phyloP scores from a whole-genome alignment of 2,888 invertebrate genomes.

The Zelleria hepariella region DNA sequence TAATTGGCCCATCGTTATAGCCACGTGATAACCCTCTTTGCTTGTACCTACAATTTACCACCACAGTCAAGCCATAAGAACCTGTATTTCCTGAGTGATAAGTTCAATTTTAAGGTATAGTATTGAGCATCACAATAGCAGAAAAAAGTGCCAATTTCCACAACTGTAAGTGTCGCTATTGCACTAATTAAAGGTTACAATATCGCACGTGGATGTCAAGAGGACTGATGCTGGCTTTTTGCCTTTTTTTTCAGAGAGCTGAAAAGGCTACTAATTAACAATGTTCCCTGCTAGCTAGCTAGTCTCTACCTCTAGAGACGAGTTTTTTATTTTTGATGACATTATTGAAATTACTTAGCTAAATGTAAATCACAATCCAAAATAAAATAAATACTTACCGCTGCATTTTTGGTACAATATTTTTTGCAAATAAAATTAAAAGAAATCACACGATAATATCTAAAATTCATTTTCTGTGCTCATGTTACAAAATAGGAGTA shows the following conservation, averaged over 20 bases:
- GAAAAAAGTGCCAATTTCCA: constrained; percentile 5
- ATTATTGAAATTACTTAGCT: no score
- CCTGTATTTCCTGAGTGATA: background rate
- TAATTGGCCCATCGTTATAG: constrained; percentile 40
- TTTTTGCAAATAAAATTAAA: no score
- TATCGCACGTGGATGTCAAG: constrained; percentile 1
- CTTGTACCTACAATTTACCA: background rate
- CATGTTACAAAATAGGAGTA: no score
- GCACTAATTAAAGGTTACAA: constrained; percentile 43
- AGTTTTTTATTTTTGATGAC: no score
- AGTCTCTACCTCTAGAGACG: no score
- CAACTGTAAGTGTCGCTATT: constrained; percentile 20
- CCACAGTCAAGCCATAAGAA: background rate
- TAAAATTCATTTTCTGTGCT: no score
- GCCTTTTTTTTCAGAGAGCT: background rate
- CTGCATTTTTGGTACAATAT: no score
- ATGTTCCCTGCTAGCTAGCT: no score
- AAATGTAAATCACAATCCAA: no score
- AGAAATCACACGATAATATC: no score
- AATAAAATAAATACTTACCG: no score
- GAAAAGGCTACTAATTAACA: no score
- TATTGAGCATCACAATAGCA: constrained; percentile 19
- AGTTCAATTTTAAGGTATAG: constrained; percentile 10
- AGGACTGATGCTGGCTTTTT: background rate
- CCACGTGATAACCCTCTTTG: constrained; percentile 20